Conservation (phyloP, 2,797 vertebrate genomes). For the Ctenopoma kingsleyae region DNA sequence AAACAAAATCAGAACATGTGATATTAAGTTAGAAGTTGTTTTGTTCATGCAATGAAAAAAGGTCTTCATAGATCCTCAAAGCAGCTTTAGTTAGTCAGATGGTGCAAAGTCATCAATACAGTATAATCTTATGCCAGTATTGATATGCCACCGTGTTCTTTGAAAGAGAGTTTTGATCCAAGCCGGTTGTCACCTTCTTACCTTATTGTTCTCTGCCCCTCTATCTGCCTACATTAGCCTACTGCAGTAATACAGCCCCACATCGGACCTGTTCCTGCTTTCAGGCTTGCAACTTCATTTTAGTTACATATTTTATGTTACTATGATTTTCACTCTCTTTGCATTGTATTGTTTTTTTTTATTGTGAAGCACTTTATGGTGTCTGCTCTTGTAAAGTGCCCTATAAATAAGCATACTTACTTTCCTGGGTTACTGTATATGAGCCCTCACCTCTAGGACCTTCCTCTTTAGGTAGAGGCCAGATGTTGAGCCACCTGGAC, state of each 20-base stretch:
- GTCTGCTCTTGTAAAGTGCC: neutral
- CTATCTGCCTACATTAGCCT: too few species aligned
- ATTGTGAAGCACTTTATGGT: neutral
- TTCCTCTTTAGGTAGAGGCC: constrained; percentile 84
- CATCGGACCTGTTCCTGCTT: neutral
- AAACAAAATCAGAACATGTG: too few species aligned
- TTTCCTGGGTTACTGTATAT: constrained; percentile 78
- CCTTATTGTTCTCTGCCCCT: too few species aligned
- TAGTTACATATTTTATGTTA: neutral
- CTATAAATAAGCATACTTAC: constrained; percentile 24
- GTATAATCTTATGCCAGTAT: constrained; percentile 1
- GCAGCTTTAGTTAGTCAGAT: too few species aligned
- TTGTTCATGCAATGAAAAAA: too few species aligned
- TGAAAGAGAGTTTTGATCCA: neutral
- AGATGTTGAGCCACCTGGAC: constrained; percentile 89
- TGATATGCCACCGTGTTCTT: neutral
- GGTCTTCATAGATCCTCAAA: too few species aligned
- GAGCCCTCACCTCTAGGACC: constrained; percentile 85
- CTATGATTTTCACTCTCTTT: neutral
- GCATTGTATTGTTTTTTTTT: too few species aligned
- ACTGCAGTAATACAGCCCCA: neutral
- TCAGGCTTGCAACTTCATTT: neutral
- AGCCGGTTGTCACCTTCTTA: neutral
- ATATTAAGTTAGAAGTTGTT: too few species aligned
- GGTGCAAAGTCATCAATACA: neutral